Evolutionary conservation across 2,888 invertebrate species (phyloP).

Genomic region (Polia nebulosa): DNA sequence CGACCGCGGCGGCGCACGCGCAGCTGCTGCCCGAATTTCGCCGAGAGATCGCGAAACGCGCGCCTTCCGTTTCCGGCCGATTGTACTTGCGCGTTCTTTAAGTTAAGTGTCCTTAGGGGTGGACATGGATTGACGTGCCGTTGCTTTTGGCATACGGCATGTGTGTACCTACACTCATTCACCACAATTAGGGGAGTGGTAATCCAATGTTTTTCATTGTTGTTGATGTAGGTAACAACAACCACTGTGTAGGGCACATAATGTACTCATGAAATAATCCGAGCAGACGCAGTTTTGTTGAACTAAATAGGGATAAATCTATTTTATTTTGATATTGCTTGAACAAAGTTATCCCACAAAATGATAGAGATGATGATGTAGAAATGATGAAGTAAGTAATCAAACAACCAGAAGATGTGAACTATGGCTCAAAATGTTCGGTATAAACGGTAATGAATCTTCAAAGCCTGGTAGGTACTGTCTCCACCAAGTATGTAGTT

Average conservation of each 20-base stretch:
- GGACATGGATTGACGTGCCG: conserved; percentile 82
- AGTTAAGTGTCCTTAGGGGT: conserved; percentile 73
- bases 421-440: not conserved
- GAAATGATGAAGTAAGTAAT: not conserved
- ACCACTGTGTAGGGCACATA: not conserved
- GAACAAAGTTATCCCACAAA: not conserved
- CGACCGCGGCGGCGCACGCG: conserved; percentile 75
- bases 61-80: conserved; percentile 90
- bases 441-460: conserved; percentile 38
- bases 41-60: conserved; percentile 89
- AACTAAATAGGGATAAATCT: not conserved
- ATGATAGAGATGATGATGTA: not conserved
- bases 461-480: conserved; percentile 13
- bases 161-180: conserved; percentile 42
- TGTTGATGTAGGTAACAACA: conserved; percentile 41
- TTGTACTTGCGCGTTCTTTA: conserved; percentile 81
- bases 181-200: conserved; percentile 69
- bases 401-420: not conserved
- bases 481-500: conserved; percentile 33
- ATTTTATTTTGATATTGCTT: not conserved
- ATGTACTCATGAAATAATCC: not conserved
- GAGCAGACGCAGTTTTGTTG: not conserved
- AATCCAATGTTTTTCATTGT: conserved; percentile 66
- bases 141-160: conserved; percentile 49
- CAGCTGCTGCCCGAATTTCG: conserved; percentile 89